A percentile compares a stretch with the other conserved stretches of the same genome.
phyloP scores from a whole-genome alignment of 1,140 invertebrate genomes.

The Eubasilissa regina region DNA sequence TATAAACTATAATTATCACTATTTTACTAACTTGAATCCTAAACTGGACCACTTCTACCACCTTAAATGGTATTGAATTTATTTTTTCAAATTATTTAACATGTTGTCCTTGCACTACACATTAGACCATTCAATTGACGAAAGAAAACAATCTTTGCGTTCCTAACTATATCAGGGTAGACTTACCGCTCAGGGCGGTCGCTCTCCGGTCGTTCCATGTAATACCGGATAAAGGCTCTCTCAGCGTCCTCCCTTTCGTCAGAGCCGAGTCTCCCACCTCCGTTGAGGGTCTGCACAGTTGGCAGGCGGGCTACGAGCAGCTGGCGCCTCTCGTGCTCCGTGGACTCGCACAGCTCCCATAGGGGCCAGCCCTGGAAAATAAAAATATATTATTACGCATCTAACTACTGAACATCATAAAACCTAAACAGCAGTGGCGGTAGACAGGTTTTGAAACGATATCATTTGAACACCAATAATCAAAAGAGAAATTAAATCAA shows the following conservation, averaged over 20 bases:
- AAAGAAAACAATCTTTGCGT: no score
- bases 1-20: no score
- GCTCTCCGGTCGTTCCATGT: conserved; percentile 88
- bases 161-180: no score
- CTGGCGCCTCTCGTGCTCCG: conserved; percentile 89
- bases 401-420: no score
- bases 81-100: no score
- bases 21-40: no score
- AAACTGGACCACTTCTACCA: no score
- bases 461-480: no score
- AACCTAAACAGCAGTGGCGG: background rate
- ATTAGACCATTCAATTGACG: background rate
- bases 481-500: no score
- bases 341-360: conserved; percentile 84
- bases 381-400: background rate
- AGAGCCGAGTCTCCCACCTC: conserved; percentile 86
- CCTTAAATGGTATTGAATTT: no score
- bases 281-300: conserved; percentile 88
- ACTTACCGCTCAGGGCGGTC: conserved; percentile 82
- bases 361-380: conserved; percentile 75
- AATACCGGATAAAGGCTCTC: conserved; percentile 92
- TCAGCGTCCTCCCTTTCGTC: conserved; percentile 94
- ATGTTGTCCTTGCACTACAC: no score
- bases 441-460: background rate
- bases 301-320: conserved; percentile 90